Percentiles rank a stretch among this genome's conserved stretches.
phyloP scores from a whole-genome alignment of 2,888 invertebrate genomes.

The Pseudanteris insignis region DNA sequence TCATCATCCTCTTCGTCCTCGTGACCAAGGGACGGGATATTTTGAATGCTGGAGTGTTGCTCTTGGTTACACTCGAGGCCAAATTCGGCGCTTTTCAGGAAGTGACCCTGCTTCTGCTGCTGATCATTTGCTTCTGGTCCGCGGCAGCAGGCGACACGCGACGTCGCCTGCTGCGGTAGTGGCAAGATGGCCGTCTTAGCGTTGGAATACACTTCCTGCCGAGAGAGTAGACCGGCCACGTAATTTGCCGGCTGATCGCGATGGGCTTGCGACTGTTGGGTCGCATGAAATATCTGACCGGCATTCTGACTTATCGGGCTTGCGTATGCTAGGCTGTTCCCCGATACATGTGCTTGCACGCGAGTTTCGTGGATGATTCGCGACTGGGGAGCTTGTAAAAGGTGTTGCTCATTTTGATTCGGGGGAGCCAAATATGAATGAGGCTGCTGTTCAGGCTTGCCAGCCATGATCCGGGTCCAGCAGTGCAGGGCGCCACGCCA shows the following conservation, averaged over 20 bases:
- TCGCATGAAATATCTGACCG: constrained; percentile 51
- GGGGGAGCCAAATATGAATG: constrained; percentile 66
- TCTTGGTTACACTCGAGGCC: constrained; percentile 21
- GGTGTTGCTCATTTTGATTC: constrained; percentile 52
- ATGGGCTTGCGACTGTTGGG: constrained; percentile 45
- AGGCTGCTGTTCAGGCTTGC: constrained; percentile 77
- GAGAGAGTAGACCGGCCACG: constrained; percentile 28
- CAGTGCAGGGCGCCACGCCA: constrained; percentile 66
- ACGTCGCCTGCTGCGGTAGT: constrained; percentile 17
- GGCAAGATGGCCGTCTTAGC: constrained; percentile 50
- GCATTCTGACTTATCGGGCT: constrained; percentile 67
- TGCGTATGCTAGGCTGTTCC: constrained; percentile 70
- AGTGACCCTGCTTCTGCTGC: constrained; percentile 28
- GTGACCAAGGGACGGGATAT: neutral
- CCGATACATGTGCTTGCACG: constrained; percentile 71
- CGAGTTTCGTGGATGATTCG: constrained; percentile 66
- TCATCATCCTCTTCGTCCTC: constrained; percentile 52
- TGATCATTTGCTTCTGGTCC: constrained; percentile 20
- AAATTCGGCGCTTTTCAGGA: constrained; percentile 35
- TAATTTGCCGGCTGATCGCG: constrained; percentile 49
- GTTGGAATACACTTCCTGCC: constrained; percentile 49
- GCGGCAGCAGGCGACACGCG: constrained; percentile 29
- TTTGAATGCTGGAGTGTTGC: constrained; percentile 15
- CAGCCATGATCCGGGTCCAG: constrained; percentile 74
- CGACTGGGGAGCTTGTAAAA: constrained; percentile 44